Percentiles rank a stretch among this genome's conserved stretches.
phyloP scores from a whole-genome alignment of 2,797 vertebrate genomes.

The Orientallactaga sibirica region DNA sequence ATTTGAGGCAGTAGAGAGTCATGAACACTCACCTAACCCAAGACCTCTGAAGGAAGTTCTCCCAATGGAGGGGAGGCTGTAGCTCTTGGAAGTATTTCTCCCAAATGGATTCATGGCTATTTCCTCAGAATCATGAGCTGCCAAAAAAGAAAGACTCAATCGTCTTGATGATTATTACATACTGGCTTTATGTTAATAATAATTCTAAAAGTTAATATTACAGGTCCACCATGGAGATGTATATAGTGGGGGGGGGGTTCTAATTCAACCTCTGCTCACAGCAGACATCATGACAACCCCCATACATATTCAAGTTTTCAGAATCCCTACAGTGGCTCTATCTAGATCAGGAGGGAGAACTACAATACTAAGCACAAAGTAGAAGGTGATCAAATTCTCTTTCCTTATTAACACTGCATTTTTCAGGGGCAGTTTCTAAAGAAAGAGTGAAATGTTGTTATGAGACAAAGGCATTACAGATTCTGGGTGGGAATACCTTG shows the following conservation, averaged over 20 bases:
- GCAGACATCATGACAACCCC: background rate
- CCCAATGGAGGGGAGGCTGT: background rate
- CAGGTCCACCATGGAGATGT: background rate
- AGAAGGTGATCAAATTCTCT: background rate
- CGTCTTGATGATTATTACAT: background rate
- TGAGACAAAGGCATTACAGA: background rate
- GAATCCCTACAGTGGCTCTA: background rate
- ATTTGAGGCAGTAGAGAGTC: background rate
- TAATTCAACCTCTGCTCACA: background rate
- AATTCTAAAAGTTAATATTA: background rate
- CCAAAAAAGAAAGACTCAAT: background rate
- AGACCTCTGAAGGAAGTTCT: constrained; percentile 15
- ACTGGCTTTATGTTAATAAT: background rate
- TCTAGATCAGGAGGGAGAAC: background rate
- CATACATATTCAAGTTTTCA: background rate
- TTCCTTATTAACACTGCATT: background rate
- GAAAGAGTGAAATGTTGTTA: background rate
- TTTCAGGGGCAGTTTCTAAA: background rate
- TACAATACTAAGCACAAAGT: background rate
- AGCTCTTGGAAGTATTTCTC: background rate
- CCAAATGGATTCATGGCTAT: background rate
- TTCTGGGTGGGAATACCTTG: background rate
- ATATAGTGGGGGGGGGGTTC: background rate
- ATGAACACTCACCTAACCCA: background rate
- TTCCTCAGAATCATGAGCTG: constrained; percentile 24